phyloP scores from a whole-genome alignment of 1,140 invertebrate species.

The Drosophila cardini region DNA sequence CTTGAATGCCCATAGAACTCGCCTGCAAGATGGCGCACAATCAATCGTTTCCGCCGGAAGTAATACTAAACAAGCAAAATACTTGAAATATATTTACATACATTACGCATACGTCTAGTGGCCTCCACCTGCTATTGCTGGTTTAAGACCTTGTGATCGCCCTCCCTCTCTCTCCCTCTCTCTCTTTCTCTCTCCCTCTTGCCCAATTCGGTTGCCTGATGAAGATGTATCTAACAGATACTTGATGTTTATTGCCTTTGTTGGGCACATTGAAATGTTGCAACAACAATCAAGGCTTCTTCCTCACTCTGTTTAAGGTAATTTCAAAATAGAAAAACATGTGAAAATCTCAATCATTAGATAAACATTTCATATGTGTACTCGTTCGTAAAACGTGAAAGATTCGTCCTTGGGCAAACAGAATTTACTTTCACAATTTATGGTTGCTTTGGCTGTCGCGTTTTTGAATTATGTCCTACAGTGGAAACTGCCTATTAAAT shows the following conservation, averaged over 20 bases:
- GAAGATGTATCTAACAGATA: constrained; percentile 83
- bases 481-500: background rate
- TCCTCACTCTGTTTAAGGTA: background rate
- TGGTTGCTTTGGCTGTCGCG: background rate
- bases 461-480: background rate
- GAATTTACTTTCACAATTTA: constrained; percentile 4
- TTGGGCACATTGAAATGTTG: constrained; percentile 70
- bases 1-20: constrained; percentile 40
- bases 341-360: constrained; percentile 60
- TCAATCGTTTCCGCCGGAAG: constrained; percentile 80
- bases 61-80: constrained; percentile 80
- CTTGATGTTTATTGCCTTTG: constrained; percentile 79
- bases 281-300: constrained; percentile 25
- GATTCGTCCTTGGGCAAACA: background rate
- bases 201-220: constrained; percentile 56
- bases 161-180: constrained; percentile 13
- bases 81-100: constrained; percentile 83
- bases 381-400: background rate
- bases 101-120: constrained; percentile 79
- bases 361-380: constrained; percentile 50
- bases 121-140: constrained; percentile 23
- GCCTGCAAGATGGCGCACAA: constrained; percentile 61
- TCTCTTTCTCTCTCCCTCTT: constrained; percentile 22
- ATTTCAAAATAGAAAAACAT: constrained; percentile 42
- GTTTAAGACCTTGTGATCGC: background rate